A percentile compares a stretch with the other conserved stretches of the same genome.
phyloP scores from a whole-genome alignment of 2,888 invertebrate species.

The Helobdella robusta region DNA sequence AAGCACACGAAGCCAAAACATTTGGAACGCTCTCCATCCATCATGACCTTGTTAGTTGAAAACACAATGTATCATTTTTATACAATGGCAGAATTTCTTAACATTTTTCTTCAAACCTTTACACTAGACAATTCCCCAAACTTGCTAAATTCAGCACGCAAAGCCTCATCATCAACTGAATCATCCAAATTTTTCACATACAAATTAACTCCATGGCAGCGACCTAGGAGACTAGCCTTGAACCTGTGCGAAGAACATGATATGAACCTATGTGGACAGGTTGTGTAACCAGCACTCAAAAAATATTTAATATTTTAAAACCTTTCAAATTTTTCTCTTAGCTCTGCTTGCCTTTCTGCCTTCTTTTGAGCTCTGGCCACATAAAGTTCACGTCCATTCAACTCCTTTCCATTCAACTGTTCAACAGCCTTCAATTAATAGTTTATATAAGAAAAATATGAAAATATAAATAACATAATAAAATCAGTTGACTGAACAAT shows the following conservation, averaged over 20 bases:
- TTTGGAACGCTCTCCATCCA: conserved; percentile 54
- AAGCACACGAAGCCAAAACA: conserved; percentile 99
- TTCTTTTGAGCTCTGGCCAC: conserved; percentile 98
- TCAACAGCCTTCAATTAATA: conserved; percentile 67
- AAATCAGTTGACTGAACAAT: too few relatives aligned
- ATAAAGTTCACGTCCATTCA: conserved; percentile 57
- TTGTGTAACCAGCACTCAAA: too few relatives aligned
- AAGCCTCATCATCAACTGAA: conserved; percentile 87
- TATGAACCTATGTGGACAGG: too few relatives aligned
- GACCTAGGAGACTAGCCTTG: conserved; percentile 79
- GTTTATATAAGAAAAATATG: too few relatives aligned
- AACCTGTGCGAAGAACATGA: too few relatives aligned
- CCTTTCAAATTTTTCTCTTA: conserved; percentile 90
- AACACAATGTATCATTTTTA: not conserved
- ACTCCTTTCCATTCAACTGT: conserved; percentile 72
- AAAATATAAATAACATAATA: too few relatives aligned
- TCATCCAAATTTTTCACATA: conserved; percentile 99
- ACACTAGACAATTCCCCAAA: conserved; percentile 97
- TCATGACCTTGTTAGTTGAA: conserved; percentile 31
- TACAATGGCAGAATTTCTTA: not conserved
- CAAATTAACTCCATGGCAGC: conserved; percentile 80
- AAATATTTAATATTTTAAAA: too few relatives aligned
- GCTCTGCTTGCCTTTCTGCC: conserved; percentile 91
- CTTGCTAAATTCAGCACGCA: conserved; percentile 85
- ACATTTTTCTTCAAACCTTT: conserved; percentile 58